Evolutionary conservation across 2,888 invertebrate genomes (phyloP).

Genomic region (Sturmia bella): DNA sequence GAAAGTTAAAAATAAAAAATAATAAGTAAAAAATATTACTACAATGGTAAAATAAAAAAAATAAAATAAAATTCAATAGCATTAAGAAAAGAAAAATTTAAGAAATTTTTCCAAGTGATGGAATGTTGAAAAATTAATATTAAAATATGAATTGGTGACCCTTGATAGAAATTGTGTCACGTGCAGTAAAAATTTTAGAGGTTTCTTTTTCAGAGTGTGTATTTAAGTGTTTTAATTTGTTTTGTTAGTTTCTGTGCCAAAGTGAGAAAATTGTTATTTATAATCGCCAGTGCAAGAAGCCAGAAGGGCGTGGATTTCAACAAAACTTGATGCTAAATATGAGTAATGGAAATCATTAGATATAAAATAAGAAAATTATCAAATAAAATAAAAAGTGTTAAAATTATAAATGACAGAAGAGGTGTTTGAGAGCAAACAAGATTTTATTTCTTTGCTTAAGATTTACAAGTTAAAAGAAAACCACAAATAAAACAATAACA

Average conservation of each 20-base stretch:
- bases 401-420: background rate
- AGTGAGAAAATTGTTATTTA: conserved; percentile 53
- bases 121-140: no score
- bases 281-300: conserved; percentile 50
- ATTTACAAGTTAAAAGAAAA: background rate
- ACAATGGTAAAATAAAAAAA: background rate
- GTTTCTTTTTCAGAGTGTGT: conserved; percentile 54
- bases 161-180: conserved; percentile 63
- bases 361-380: background rate
- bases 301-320: conserved; percentile 66
- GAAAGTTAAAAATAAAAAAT: conserved; percentile 40
- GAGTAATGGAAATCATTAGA: background rate
- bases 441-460: background rate
- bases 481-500: no score
- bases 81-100: background rate
- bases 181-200: conserved; percentile 60
- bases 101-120: conserved; percentile 1
- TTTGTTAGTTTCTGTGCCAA: conserved; percentile 37
- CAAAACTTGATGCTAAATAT: background rate
- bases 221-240: conserved; percentile 25
- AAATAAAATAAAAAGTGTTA: no score
- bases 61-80: conserved; percentile 7
- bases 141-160: conserved; percentile 47
- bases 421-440: background rate
- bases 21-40: conserved; percentile 11